A percentile compares a stretch with the other conserved stretches of the same genome.
These are phyloP conservation scores for Phrynocephalus vlangalii DNA, from an alignment of 2,797 vertebrate genomes.

Conservation along the genomic window DNA sequence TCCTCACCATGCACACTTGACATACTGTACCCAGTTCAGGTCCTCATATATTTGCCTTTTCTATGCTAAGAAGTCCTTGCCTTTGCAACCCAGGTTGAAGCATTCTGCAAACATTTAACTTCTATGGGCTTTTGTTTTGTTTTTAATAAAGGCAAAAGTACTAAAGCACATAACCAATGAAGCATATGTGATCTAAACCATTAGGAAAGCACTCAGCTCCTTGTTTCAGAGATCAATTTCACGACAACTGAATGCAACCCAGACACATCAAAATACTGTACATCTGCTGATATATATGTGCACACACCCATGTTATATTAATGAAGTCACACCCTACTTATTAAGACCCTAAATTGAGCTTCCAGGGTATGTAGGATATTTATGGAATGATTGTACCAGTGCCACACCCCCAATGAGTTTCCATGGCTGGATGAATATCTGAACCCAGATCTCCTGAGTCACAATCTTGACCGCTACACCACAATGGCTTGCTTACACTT, in stretches of 20 bases:
- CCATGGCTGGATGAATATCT: too few species aligned
- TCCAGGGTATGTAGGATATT: too few species aligned
- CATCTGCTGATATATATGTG: background rate
- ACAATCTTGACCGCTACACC: too few species aligned
- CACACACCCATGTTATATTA: background rate
- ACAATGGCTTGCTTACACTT: background rate
- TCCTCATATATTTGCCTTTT: background rate
- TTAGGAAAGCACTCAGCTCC: constrained; percentile 34
- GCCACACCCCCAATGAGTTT: too few species aligned
- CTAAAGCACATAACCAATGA: background rate
- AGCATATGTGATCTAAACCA: constrained; percentile 15
- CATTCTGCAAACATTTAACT: background rate
- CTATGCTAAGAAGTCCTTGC: background rate
- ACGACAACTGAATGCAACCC: constrained; percentile 8
- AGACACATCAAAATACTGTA: background rate
- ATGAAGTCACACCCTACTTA: too few species aligned
- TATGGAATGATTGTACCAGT: too few species aligned
- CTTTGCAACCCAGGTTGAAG: background rate
- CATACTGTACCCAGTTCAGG: background rate
- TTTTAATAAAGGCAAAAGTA: background rate
- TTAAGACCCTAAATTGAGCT: too few species aligned
- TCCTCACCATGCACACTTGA: background rate
- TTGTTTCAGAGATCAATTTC: constrained; percentile 41
- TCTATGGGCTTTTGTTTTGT: background rate
- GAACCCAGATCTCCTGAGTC: too few species aligned